A percentile compares a stretch with the other conserved stretches of the same genome.
These are phyloP conservation scores for Nymphicus hollandicus DNA, from an alignment of 2,113 vertebrate genomes.

Conservation along the genomic window DNA sequence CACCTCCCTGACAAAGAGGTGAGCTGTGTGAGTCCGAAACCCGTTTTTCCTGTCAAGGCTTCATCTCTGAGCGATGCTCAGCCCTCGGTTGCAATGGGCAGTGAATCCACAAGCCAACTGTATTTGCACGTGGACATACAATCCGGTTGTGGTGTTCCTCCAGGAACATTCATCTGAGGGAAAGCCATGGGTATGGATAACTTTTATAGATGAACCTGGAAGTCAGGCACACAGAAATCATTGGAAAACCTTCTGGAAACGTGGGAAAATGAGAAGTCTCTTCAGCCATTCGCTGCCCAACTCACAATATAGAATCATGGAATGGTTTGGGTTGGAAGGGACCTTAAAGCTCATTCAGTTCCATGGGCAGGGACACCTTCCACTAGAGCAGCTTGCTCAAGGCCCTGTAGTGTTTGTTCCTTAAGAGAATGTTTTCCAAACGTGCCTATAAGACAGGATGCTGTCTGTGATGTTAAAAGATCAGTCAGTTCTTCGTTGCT, in stretches of 20 bases:
- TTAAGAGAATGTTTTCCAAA: neutral
- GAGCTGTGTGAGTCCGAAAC: neutral
- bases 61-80: neutral
- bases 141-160: neutral
- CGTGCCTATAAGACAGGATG: neutral
- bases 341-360: neutral
- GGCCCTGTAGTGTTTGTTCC: neutral
- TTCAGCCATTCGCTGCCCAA: neutral
- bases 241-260: neutral
- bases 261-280: neutral
- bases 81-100: accelerated
- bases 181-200: accelerated
- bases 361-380: neutral
- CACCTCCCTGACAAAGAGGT: neutral
- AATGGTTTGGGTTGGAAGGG: neutral
- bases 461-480: neutral
- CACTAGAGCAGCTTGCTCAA: neutral
- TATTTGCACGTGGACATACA: neutral
- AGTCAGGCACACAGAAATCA: neutral
- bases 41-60: neutral
- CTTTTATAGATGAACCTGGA: neutral
- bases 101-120: neutral
- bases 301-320: neutral
- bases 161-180: accelerated
- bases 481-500: neutral